Evolutionary conservation across 1,140 invertebrate species (phyloP), one percentile per base, ranked within the genome.

Genomic region (Portunus trituberculatus): DNA sequence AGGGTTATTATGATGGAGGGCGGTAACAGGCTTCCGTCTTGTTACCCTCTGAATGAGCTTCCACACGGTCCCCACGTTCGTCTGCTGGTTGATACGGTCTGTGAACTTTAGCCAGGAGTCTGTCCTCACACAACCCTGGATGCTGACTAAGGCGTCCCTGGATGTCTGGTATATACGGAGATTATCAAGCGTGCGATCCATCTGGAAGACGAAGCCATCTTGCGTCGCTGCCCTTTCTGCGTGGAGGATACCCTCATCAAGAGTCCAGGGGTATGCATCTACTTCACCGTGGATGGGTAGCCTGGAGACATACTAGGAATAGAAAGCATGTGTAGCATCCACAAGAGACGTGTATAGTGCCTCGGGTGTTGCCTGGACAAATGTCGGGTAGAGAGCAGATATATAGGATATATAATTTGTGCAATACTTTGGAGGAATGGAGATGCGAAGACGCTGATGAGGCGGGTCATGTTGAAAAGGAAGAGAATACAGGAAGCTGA

Each of bases 401-500:
- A 89, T 89, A 32, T 89, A 89, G 32, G 88, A 20, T n/a, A n/a
- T n/a, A n/a, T n/a, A n/a, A n/a, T 20, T 88, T 2, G 86, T 3
- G 86, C 86, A 88, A 10, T 88, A 88, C 86, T 88, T 88, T 29
- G 86, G 86, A 88, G 86, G 86, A 88, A 20, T 32, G 32, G 16
- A 6, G 32, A 88, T 88, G 86, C 6, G 88, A 45, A 7, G 25
- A 89, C 31, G 88, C 20, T 32, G 32, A 14, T 89, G n/a, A 32
- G 46, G 8, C 7, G 88, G 83, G 83, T 25, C 28, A 29, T 67
- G 59, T 82, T n/a, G 29, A 93, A 7, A 59, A 25, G 28, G 91
- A 32, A 93, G 67, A 4, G 91, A 93, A 28, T 93, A 83, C 28
- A n/a, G 91, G 10, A 93, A n/a, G 29, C 46, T 91, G 90, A 91